Conservation (phyloP, 2,797 vertebrate genomes). For the Choloepus didactylus region DNA sequence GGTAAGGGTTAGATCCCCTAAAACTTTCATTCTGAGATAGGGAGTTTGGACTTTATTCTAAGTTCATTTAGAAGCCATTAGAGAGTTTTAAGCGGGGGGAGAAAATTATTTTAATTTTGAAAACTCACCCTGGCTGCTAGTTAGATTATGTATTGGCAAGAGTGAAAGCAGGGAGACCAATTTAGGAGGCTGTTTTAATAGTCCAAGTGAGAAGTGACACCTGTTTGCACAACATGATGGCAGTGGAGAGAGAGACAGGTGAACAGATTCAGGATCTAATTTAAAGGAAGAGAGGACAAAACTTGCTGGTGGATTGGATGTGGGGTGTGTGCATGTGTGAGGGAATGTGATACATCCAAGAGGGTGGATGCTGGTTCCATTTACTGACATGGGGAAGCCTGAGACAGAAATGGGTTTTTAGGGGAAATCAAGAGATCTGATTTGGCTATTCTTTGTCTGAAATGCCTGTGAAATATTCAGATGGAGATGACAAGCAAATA, state of each 20-base stretch:
- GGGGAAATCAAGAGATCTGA: neutral
- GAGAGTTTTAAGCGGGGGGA: neutral
- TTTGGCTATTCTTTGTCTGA: neutral
- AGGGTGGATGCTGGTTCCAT: neutral
- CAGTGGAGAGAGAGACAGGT: neutral
- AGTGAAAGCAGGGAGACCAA: neutral
- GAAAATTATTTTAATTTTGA: conserved; percentile 33
- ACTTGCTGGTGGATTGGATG: too few relatives aligned
- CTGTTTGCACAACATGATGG: neutral
- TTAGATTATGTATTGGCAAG: neutral
- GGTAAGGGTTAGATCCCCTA: neutral
- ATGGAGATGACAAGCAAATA: too few relatives aligned
- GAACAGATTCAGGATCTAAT: neutral
- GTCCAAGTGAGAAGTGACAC: conserved; percentile 29
- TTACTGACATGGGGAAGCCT: neutral
- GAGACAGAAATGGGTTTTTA: neutral
- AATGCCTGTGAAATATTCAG: neutral
- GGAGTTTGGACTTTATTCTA: conserved; percentile 28
- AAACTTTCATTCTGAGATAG: conserved; percentile 5
- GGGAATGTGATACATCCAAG: neutral
- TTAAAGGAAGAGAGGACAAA: too few relatives aligned
- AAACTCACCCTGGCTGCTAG: neutral
- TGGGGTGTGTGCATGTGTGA: neutral
- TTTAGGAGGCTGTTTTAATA: neutral
- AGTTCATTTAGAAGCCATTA: too few relatives aligned